phyloP scores from a whole-genome alignment of 2,113 vertebrate genomes.

The Apodemus sylvaticus region DNA sequence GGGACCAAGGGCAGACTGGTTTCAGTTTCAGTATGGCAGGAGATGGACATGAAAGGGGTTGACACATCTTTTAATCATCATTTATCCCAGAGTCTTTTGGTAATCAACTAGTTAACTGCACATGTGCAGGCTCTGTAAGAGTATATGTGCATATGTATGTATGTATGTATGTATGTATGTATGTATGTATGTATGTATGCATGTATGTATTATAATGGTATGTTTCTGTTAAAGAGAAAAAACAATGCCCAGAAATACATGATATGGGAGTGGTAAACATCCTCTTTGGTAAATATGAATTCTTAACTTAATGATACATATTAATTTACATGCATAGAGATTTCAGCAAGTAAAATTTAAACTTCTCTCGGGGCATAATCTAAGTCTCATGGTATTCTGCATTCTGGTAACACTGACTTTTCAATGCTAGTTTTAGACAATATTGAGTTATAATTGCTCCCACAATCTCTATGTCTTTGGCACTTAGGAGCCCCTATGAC shows the following conservation, averaged over 20 bases:
- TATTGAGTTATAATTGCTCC: not conserved
- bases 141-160: not conserved
- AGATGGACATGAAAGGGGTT: not conserved
- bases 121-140: not conserved
- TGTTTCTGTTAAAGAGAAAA: not conserved
- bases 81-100: not conserved
- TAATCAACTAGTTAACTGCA: not conserved
- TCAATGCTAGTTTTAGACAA: not conserved
- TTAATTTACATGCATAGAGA: not conserved
- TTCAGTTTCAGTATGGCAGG: not conserved
- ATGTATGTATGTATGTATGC: not conserved
- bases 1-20: not conserved
- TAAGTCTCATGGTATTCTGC: not conserved
- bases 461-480: not conserved
- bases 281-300: not conserved
- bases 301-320: not conserved
- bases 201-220: not conserved
- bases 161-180: not conserved
- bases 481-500: not conserved
- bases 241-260: not conserved
- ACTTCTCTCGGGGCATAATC: not conserved
- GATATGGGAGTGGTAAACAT: not conserved
- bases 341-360: not conserved
- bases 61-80: not conserved
- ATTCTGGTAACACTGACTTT: not conserved